Evolutionary conservation across 1,140 invertebrate species (phyloP).

Genomic region (Drosophila repleta): DNA sequence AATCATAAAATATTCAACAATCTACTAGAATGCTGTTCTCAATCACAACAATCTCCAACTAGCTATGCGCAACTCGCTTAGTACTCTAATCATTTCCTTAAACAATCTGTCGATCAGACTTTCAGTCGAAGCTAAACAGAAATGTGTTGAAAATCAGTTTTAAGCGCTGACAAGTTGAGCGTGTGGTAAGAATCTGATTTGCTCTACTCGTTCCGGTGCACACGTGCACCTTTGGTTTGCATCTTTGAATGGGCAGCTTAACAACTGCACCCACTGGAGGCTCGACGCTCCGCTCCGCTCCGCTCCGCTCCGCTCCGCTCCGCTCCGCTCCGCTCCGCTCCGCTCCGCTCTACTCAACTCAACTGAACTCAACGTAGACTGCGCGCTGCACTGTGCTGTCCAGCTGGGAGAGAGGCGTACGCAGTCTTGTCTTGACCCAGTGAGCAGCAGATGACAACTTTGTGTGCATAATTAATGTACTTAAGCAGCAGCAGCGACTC

Average conservation of each 20-base stretch:
- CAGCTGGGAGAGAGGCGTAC: constrained; percentile 4
- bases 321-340: too few species aligned
- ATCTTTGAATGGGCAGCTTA: background rate
- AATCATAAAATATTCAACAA: background rate
- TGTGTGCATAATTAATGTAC: constrained; percentile 70
- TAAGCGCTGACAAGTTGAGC: too few species aligned
- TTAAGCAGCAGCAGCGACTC: constrained; percentile 32
- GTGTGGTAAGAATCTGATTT: background rate
- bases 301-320: too few species aligned
- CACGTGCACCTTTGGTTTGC: constrained; percentile 1
- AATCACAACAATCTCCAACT: background rate
- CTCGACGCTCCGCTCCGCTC: too few species aligned
- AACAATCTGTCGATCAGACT: too few species aligned
- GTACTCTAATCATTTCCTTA: too few species aligned
- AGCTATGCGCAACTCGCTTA: too few species aligned
- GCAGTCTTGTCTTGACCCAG: constrained; percentile 41
- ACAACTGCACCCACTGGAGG: background rate
- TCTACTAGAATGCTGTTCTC: too few species aligned
- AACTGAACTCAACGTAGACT: background rate
- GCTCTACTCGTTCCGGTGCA: background rate
- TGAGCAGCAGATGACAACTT: constrained; percentile 46
- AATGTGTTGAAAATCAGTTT: too few species aligned
- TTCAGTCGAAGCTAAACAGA: too few species aligned
- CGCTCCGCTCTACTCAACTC: background rate
- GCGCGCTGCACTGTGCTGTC: background rate